Conservation (phyloP, 2,797 vertebrate genomes). For the Emydoidea blandingii region DNA sequence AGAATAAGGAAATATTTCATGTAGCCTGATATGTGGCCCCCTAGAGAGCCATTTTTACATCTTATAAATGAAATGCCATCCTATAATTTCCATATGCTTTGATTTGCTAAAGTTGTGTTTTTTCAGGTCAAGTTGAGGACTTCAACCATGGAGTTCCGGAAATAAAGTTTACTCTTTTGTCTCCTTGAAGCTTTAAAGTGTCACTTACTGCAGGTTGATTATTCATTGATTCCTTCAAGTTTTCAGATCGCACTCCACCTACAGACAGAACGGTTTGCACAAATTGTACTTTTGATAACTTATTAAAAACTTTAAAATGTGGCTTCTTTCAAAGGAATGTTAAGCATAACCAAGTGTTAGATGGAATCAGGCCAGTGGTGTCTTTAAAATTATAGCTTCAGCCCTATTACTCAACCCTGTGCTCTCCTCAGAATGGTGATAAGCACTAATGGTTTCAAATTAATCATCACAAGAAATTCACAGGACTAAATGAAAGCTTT, state of each 20-base stretch:
- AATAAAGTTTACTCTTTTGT: background rate
- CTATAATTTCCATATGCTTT: background rate
- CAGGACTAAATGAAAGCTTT: slow-evolving; percentile 60
- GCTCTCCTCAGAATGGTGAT: background rate
- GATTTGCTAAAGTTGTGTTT: background rate
- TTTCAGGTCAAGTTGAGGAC: background rate
- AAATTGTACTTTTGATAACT: background rate
- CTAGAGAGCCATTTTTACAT: background rate
- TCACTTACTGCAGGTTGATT: background rate
- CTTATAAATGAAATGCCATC: background rate
- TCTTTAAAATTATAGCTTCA: slow-evolving; percentile 31
- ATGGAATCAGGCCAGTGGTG: background rate
- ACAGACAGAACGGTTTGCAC: background rate
- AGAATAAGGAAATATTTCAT: slow-evolving; percentile 33
- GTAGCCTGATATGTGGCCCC: background rate
- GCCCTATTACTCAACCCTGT: background rate
- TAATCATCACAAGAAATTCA: background rate
- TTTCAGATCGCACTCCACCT: background rate
- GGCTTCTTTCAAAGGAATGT: background rate
- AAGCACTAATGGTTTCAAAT: background rate
- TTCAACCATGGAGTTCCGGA: background rate
- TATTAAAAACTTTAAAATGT: background rate
- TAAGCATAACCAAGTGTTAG: background rate
- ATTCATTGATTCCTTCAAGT: background rate
- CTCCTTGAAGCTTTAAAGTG: fast-evolving